Percentiles rank a stretch among this genome's conserved stretches.
Evolutionary conservation across 2,113 vertebrate genomes (phyloP).

Genomic region (Helogale parvula): DNA sequence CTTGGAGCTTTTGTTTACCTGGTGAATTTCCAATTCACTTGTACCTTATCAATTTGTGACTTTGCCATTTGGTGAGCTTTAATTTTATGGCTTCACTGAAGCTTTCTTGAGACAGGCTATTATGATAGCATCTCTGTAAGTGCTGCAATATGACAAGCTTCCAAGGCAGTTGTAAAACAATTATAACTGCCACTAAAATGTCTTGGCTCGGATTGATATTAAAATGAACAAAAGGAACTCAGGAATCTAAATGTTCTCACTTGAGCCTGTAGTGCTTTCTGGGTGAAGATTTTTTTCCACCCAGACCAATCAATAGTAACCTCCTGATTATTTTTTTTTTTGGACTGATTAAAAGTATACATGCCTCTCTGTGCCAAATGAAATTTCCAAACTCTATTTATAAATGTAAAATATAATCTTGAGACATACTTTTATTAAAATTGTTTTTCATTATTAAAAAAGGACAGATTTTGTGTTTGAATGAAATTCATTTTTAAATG

Average conservation of each 20-base stretch:
- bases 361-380: not conserved
- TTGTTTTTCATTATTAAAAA: not conserved
- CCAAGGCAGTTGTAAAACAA: constrained; percentile 8
- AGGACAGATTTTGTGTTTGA: not conserved
- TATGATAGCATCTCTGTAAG: constrained; percentile 27
- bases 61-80: constrained; percentile 2
- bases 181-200: not conserved
- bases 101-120: not conserved
- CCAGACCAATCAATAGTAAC: not conserved
- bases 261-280: not conserved
- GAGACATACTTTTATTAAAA: not conserved
- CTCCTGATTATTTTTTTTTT: not conserved
- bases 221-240: not conserved
- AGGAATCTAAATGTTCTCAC: not conserved
- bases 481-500: too few species aligned
- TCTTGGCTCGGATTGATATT: not conserved
- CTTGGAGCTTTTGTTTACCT: constrained; percentile 9
- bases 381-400: not conserved
- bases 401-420: not conserved
- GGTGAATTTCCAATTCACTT: constrained; percentile 2
- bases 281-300: not conserved
- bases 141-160: not conserved
- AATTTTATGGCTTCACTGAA: not conserved
- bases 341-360: not conserved
- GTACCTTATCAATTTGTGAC: not conserved